phyloP scores from a whole-genome alignment of 2,797 vertebrate species.

The Mormyrus proboscirostris region DNA sequence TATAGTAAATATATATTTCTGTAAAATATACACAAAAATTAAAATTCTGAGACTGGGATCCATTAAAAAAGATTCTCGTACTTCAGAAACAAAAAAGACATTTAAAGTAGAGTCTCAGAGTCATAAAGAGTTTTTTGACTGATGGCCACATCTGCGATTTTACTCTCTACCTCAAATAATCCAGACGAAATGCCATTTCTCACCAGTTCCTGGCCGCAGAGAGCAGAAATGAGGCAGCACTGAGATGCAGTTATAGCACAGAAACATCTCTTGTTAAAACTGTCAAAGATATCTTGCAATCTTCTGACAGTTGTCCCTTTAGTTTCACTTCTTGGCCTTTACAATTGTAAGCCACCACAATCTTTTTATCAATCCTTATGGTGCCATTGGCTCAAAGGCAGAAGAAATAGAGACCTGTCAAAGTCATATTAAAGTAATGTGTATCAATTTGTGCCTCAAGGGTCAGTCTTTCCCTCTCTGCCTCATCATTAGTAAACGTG shows the following conservation, averaged over 20 bases:
- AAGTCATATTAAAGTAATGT: neutral
- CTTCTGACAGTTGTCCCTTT: neutral
- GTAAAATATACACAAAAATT: neutral
- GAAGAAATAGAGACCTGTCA: neutral
- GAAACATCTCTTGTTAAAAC: neutral
- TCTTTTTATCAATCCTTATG: neutral
- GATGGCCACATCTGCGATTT: neutral
- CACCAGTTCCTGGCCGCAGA: neutral
- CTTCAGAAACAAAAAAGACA: neutral
- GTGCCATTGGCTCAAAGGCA: neutral
- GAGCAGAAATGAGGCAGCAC: neutral
- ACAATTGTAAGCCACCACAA: neutral
- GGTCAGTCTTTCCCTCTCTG: neutral
- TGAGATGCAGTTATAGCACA: constrained; percentile 3
- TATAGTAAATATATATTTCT: neutral
- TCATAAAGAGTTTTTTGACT: neutral
- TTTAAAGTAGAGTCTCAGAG: neutral
- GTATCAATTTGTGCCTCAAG: neutral
- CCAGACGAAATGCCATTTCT: neutral
- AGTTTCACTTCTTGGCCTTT: neutral
- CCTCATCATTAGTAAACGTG: neutral
- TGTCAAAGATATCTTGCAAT: neutral
- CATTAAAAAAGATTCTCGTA: neutral
- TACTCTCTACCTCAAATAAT: neutral
- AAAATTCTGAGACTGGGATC: neutral